Conservation (phyloP, 2,888 invertebrate genomes). For the Xestia rhomboidea region DNA sequence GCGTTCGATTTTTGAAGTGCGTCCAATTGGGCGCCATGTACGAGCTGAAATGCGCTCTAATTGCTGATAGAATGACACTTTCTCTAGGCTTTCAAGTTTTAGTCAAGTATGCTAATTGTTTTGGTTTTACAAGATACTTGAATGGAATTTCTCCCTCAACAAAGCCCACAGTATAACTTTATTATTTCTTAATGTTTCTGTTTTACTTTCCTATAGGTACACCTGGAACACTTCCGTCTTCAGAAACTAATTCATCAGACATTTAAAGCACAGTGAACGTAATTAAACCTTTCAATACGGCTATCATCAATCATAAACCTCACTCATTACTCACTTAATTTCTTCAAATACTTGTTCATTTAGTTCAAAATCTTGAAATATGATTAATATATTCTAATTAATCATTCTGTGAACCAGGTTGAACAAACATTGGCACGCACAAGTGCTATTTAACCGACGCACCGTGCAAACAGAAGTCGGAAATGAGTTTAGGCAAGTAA, state of each 20-base stretch:
- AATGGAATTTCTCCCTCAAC: background rate
- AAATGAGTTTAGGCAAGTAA: constrained; percentile 71
- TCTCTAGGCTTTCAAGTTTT: background rate
- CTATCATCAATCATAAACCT: constrained; percentile 13
- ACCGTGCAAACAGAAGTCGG: constrained; percentile 63
- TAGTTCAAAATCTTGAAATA: constrained; percentile 35
- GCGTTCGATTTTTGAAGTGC: too few species aligned
- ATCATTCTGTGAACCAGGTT: constrained; percentile 54
- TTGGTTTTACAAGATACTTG: background rate
- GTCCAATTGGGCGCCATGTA: too few species aligned
- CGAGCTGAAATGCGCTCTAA: background rate
- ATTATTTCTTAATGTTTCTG: background rate
- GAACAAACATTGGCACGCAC: constrained; percentile 53
- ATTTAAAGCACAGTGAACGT: constrained; percentile 10
- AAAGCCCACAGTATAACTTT: background rate
- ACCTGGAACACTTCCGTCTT: background rate
- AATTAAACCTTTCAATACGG: background rate
- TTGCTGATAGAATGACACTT: background rate
- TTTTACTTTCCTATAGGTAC: background rate
- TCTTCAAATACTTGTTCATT: constrained; percentile 37
- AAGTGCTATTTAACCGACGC: constrained; percentile 58
- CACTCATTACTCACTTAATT: constrained; percentile 31
- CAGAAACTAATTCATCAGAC: background rate
- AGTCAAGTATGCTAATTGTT: background rate
- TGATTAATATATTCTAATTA: constrained; percentile 57